Evolutionary conservation across 2,888 invertebrate genomes (phyloP), one percentile per base, ranked within the genome.

Genomic region (Steinernema carpocapsae): DNA sequence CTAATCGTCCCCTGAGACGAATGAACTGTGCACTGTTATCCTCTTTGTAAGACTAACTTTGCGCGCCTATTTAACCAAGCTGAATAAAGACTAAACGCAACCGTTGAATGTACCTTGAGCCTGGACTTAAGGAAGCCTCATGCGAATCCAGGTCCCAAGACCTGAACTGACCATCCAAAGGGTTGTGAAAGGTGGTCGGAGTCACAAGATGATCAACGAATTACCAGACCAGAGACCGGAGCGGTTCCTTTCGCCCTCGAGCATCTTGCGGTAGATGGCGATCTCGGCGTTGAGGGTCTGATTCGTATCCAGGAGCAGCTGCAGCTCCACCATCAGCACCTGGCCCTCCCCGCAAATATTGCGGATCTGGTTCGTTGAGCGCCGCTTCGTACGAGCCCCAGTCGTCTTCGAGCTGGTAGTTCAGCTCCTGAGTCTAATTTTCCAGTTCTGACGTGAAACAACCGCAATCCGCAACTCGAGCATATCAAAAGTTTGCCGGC

Each of bases 261-360:
- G 85, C 85, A 90, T 88, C 82, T 90, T 90, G 76, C 90, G 87
- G 88, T 90, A 90, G 78, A 90, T 90, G 78, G 90, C 89, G 79
- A 90, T 90, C 85, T 90, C 90, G n/a, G n/a, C n/a, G n/a, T n/a
- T n/a, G n/a, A n/a, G n/a, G n/a, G n/a, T n/a, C n/a, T n/a, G n/a
- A n/a, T 90, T 90, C 82, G 89, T 89, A 83, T 90, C 90, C 85
- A 89, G 87, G 72, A 90, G 79, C 86, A 87, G 85, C 77, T 88
- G 87, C 51, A 87, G 78, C 77, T 87, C 87, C 71, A 87, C 85
- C 86, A 89, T 89, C 32, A 90, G 86, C 73, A 89, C 88, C 75
- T 86, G 85, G 74, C 87, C 83, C 76, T 88, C 87, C 56, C 86
- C 86, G 73, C 86, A 82, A 80, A 88, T 83, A 87, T 88, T 76